Base-by-base conservation (phyloP, 2,113 vertebrate species). In the Chionomys nivalis region DNA sequence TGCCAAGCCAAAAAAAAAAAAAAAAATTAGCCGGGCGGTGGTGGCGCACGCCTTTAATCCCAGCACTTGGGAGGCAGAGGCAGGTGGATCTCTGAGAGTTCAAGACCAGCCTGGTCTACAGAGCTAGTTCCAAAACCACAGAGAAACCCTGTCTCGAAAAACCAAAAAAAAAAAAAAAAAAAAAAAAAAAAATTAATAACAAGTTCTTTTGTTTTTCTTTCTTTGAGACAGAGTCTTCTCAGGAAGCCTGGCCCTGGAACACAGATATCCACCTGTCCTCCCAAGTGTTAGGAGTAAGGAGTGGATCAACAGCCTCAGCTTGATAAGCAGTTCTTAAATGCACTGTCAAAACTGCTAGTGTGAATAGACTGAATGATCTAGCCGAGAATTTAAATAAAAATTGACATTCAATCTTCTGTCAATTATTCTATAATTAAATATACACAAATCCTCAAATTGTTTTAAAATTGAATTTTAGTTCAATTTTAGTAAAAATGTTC, bases 351-450 rank as follows among this genome's bases (percentile, higher is more conserved):
- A 90, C 39, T 79, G 85, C 85, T 12, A 89, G 12, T 85, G 26
- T 47, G 16, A 1, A 55, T 47, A 96, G 90, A 87, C 39, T 68
- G 2, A 93, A 93, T 93, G 75, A 93, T n/a, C 83, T 77, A 47
- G 52, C 1, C 87, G 24, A 79, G 24, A 93, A 82, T 85, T 78
- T 91, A 94, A 95, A 92, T 79, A 86, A 75, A 90, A n/a, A 96
- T 86, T 81, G 82, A 96, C 66, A 49, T 86, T 96, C 12, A 77
- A 91, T 90, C 4, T 63, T 94, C 31, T 55, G 19, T 63, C 3
- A 95, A 87, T 91, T 96, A 86, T 9, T 17, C 21, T 70, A 90
- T 42, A 89, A 36, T 83, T 90, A 83, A 52, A 66, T 85, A 42
- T 7, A 85, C 7, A 91, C 17, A 94, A 95, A 44, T 81, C 8